Conservation (phyloP, 2,888 invertebrate species). For the Bombylius discolor region DNA sequence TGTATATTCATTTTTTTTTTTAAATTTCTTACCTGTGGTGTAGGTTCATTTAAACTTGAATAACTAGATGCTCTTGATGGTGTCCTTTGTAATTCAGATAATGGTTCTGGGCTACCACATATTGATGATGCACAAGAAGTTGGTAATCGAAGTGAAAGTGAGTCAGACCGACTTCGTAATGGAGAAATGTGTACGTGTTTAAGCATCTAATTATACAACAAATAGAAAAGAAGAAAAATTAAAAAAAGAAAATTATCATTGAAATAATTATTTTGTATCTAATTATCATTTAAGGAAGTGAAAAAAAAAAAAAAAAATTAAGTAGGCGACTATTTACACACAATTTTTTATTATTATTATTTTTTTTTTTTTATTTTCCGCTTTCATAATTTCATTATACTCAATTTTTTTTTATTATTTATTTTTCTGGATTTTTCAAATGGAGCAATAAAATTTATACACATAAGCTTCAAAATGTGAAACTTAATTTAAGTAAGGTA, state of each 20-base stretch:
- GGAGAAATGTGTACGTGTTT: constrained; percentile 87
- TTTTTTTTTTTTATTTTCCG: not conserved
- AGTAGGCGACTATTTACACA: not conserved
- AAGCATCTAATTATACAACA: constrained; percentile 50
- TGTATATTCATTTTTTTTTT: too few relatives aligned
- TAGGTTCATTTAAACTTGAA: constrained; percentile 46
- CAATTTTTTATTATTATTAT: not conserved
- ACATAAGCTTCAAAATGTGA: too few relatives aligned
- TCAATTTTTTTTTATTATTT: not conserved
- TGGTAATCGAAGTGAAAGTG: constrained; percentile 62
- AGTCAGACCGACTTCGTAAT: constrained; percentile 70
- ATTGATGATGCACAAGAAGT: constrained; percentile 50
- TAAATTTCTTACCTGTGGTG: constrained; percentile 36
- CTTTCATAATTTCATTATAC: too few relatives aligned
- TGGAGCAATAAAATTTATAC: too few relatives aligned
- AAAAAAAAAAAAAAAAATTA: too few relatives aligned
- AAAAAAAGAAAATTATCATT: not conserved
- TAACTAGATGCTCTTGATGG: constrained; percentile 57
- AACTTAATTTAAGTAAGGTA: too few relatives aligned
- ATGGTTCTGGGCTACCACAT: constrained; percentile 53
- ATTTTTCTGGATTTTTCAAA: too few relatives aligned
- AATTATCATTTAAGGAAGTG: too few relatives aligned
- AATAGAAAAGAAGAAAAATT: not conserved
- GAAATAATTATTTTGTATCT: not conserved
- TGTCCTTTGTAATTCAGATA: constrained; percentile 41